Conservation (phyloP, 2,888 invertebrate genomes). For the Eucriotettix oculatus region DNA sequence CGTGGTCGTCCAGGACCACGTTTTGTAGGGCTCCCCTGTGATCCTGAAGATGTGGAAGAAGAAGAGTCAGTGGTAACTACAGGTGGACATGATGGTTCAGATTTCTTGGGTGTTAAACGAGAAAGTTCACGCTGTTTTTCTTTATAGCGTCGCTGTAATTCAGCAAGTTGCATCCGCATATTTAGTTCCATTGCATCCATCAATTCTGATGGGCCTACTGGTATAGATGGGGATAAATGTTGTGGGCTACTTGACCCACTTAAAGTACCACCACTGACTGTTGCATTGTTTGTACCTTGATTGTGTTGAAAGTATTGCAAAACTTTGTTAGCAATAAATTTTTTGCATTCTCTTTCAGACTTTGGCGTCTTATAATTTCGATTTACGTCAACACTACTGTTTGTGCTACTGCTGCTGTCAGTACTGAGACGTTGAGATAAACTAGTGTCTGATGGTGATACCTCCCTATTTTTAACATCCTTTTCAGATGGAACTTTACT, state of each 20-base stretch:
- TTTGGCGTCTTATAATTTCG: constrained; percentile 18
- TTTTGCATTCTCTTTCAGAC: constrained; percentile 19
- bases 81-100: not conserved
- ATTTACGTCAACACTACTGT: constrained; percentile 13
- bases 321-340: constrained; percentile 22
- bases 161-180: constrained; percentile 65
- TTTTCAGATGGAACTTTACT: constrained; percentile 13
- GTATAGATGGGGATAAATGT: constrained; percentile 2
- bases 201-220: constrained; percentile 8
- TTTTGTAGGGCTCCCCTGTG: constrained; percentile 19
- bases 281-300: not conserved
- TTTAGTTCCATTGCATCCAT: constrained; percentile 64
- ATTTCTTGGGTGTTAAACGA: constrained; percentile 42
- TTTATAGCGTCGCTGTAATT: constrained; percentile 62
- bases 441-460: not conserved
- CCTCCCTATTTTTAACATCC: not conserved
- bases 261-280: not conserved
- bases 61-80: not conserved
- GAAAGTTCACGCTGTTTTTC: constrained; percentile 73
- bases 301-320: constrained; percentile 15
- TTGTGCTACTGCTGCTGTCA: not conserved
- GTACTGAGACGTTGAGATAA: not conserved
- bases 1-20: constrained; percentile 29
- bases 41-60: not conserved
- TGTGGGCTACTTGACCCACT: constrained; percentile 10